A percentile compares a stretch with the other conserved stretches of the same genome.
Evolutionary conservation across 2,797 vertebrate species (phyloP).

Genomic region (Myripristis murdjan): DNA sequence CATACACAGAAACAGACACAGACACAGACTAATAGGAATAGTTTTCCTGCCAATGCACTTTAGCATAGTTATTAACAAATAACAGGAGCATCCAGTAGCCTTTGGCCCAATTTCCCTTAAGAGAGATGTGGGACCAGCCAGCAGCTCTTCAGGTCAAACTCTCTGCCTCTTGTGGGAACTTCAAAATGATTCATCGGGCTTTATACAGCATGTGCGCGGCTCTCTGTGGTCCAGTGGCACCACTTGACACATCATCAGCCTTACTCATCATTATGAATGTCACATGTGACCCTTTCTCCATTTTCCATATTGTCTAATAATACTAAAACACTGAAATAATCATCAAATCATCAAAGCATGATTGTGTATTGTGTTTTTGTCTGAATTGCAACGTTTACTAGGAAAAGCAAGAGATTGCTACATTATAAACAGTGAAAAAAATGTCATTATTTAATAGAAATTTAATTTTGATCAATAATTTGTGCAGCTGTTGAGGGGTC

Average conservation of each 20-base stretch:
- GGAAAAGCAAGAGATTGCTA: too few species aligned
- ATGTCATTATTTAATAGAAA: too few species aligned
- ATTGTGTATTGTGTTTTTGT: too few species aligned
- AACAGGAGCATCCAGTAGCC: slow-evolving; percentile 49
- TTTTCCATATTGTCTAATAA: too few species aligned
- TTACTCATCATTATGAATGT: slow-evolving; percentile 13
- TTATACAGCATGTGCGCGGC: slow-evolving; percentile 14
- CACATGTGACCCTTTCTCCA: slow-evolving; percentile 2
- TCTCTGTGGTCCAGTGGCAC: slow-evolving; percentile 22
- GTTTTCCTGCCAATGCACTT: slow-evolving; percentile 55
- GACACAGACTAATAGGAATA: slow-evolving; percentile 1
- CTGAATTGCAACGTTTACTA: too few species aligned
- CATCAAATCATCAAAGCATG: too few species aligned
- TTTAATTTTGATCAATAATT: too few species aligned
- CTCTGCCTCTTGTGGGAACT: slow-evolving; percentile 38
- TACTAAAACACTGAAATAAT: too few species aligned
- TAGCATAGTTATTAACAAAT: slow-evolving; percentile 66
- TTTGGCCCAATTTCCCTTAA: slow-evolving; percentile 64
- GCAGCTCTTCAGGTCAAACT: slow-evolving; percentile 52
- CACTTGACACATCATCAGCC: slow-evolving; percentile 30
- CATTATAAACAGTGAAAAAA: too few species aligned
- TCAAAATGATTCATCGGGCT: slow-evolving; percentile 54
- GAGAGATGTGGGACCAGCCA: slow-evolving; percentile 69
- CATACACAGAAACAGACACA: background rate
- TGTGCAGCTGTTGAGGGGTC: too few species aligned